Evolutionary conservation across 2,888 invertebrate genomes (phyloP).

Genomic region (Nephrotoma flavescens): DNA sequence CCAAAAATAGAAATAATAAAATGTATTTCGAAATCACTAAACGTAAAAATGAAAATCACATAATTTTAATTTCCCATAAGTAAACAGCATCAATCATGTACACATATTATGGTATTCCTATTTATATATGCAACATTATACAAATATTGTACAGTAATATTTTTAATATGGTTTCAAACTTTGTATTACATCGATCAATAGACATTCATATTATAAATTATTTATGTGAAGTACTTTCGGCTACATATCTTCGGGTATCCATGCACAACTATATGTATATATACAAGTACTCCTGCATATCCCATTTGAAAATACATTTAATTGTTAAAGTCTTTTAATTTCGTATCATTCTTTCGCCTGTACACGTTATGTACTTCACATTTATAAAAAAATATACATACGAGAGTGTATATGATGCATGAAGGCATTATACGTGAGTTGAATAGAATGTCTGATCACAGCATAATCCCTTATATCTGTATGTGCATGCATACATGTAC

Average conservation of each 20-base stretch:
- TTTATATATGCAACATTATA: neutral
- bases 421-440: neutral
- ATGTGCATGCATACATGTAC: neutral
- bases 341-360: neutral
- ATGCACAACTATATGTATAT: neutral
- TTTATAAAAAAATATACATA: neutral
- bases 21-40: neutral
- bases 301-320: neutral
- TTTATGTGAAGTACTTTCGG: neutral
- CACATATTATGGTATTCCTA: neutral
- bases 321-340: neutral
- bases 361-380: neutral
- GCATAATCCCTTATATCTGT: neutral
- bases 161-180: neutral
- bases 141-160: neutral
- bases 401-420: neutral
- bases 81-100: neutral
- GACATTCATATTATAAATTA: neutral
- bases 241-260: neutral
- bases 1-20: neutral
- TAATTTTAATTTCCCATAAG: neutral
- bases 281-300: neutral
- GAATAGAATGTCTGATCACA: neutral
- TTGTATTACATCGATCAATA: neutral
- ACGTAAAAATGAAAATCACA: neutral